Conservation (phyloP, 92 coral and sea anemone genomes). For the Galaxea fascicularis region DNA sequence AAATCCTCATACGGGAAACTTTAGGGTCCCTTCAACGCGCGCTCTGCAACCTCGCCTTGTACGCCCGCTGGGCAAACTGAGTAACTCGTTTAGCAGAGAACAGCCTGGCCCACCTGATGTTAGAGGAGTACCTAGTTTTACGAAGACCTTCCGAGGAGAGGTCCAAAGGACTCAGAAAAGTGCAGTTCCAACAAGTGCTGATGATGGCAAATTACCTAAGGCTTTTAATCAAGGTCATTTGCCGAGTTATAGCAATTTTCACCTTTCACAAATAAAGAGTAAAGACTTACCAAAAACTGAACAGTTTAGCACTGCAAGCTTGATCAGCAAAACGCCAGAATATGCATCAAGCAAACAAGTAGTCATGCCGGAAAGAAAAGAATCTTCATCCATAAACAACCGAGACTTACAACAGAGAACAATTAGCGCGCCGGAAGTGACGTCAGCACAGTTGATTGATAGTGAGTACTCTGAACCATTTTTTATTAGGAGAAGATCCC, state of each 20-base stretch:
- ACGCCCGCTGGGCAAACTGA: not conserved
- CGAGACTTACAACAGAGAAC: not conserved
- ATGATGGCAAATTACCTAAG: not conserved
- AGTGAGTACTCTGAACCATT: constrained; percentile 31
- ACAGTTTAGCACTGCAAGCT: not conserved
- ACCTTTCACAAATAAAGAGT: not conserved
- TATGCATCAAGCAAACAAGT: not conserved
- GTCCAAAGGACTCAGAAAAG: not conserved
- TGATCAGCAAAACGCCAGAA: not conserved
- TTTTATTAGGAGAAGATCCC: not conserved
- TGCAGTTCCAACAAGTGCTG: not conserved
- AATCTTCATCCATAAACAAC: not conserved
- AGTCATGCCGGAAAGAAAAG: not conserved
- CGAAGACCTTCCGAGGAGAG: not conserved
- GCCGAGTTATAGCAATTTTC: not conserved
- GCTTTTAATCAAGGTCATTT: not conserved
- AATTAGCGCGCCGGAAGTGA: not conserved
- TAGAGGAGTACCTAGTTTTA: not conserved
- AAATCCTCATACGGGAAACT: constrained; percentile 5
- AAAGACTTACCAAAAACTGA: constrained; percentile 5
- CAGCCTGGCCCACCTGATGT: not conserved
- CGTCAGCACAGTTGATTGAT: not conserved
- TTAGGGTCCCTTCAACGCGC: constrained; percentile 16
- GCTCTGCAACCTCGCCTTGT: constrained; percentile 19
- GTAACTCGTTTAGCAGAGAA: not conserved